Percentiles rank a stretch among this genome's conserved stretches.
Conservation (phyloP, 2,113 vertebrate genomes). For the Calonectris borealis region DNA sequence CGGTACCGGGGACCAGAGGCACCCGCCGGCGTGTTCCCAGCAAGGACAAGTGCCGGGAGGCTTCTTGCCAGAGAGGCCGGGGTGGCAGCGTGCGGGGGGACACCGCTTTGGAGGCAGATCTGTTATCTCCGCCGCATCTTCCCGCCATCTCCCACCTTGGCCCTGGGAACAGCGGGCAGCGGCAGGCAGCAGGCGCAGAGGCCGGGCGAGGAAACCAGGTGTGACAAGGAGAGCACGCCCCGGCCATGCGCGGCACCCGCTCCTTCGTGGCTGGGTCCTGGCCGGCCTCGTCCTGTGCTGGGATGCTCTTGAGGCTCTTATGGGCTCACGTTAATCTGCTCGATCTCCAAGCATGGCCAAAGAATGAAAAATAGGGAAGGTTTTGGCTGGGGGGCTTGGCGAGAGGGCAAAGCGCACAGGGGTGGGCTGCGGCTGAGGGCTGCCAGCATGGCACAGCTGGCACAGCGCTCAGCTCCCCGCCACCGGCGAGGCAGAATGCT, state of each 20-base stretch:
- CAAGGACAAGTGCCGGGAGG: neutral
- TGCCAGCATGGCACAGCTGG: neutral
- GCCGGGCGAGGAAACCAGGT: neutral
- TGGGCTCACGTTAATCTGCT: neutral
- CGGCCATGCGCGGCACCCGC: rapidly evolving
- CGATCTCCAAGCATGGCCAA: rapidly evolving
- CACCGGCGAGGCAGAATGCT: neutral
- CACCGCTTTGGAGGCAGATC: neutral
- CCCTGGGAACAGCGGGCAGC: neutral
- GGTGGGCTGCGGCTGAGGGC: neutral
- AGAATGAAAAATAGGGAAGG: neutral
- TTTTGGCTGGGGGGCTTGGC: neutral
- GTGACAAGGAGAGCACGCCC: neutral
- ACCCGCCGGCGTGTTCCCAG: rapidly evolving
- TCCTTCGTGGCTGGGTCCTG: neutral
- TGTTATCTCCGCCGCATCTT: neutral
- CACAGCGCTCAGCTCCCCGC: neutral
- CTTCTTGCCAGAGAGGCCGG: neutral
- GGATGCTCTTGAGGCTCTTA: neutral
- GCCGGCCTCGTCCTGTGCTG: rapidly evolving
- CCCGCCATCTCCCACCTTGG: neutral
- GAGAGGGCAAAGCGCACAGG: neutral
- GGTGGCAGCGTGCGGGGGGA: rapidly evolving
- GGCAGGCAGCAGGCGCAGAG: neutral
- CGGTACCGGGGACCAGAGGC: neutral